phyloP scores from a whole-genome alignment of 2,888 invertebrate species.

The Pristionchus entomophagus region DNA sequence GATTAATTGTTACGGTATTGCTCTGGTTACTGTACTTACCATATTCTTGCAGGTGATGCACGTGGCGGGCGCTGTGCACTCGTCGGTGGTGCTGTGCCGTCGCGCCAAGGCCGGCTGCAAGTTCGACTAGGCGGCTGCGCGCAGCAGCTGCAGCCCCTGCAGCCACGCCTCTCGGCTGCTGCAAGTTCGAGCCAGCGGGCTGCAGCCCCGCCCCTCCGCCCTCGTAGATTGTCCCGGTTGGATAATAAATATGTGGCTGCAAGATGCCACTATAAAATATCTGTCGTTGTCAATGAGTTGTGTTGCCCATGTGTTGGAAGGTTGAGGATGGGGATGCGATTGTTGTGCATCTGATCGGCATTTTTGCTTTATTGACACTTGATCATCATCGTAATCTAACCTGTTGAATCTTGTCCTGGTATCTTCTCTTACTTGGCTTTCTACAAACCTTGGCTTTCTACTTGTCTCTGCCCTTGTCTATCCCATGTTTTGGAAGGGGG shows the following conservation, averaged over 20 bases:
- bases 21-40: not conserved
- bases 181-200: conserved; percentile 59
- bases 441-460: no score
- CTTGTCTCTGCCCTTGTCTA: no score
- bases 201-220: not conserved
- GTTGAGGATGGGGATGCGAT: not conserved
- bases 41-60: conserved; percentile 42
- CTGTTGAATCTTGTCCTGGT: no score
- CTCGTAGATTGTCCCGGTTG: no score
- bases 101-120: conserved; percentile 64
- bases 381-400: no score
- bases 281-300: conserved; percentile 23
- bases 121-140: conserved; percentile 54
- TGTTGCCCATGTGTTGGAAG: not conserved
- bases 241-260: conserved; percentile 36
- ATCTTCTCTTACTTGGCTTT: no score
- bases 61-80: conserved; percentile 52
- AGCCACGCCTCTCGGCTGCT: conserved; percentile 50
- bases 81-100: conserved; percentile 63
- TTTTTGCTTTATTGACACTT: no score
- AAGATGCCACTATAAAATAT: conserved; percentile 40
- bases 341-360: no score
- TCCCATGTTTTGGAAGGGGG: no score
- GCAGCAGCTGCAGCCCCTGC: not conserved
- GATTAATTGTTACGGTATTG: not conserved